Base-by-base conservation (phyloP, 2,888 invertebrate species). In the Odontocolon sp. region DNA sequence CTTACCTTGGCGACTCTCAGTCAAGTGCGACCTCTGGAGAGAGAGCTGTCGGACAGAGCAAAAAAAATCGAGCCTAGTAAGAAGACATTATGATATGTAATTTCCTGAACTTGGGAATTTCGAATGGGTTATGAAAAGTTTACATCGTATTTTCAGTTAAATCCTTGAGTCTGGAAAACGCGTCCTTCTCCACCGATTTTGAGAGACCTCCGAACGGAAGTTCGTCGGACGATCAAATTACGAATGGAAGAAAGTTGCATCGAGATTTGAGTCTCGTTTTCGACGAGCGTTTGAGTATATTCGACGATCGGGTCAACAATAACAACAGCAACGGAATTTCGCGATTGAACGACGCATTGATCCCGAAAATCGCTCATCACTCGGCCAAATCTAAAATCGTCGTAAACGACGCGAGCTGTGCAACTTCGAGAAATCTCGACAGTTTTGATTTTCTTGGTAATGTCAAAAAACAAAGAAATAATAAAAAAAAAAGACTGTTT, bases 1-100 rank as follows among this genome's bases (percentile, higher is more conserved):
- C 83, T 85, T 47, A 82, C 78, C 26, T 81, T 88, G 40, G 82
- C 86, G 33, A 86, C 85, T 4, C 56, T 88, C 2, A 82, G 80
- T 47, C 79, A 86, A 16, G 84, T 89, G 70, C 80, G 69, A 56
- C 84, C 84, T 11, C 50, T 83, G 28, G 86, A 85, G 69, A 59
- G 73, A 1, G 86, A 83, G 18, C 73, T 75, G 18, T 59, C 80
- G 2, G 74, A 76, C 3, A 59, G 72, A 14, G 45, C 78, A 14
- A 70, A 76, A 50, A 77, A 71, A 3, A 33, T 21, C 33, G 83
- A 82, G 6, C 77, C 79, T 69, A 81, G 86, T 87, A 85, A 57
- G 70, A 23, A 57, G 18, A n/a, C 2, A 57, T 1, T n/a, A n/a
- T n/a, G n/a, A n/a, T 36, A n/a, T 40, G 4, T 5, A 40, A 1